These are phyloP conservation scores for Lithobates sylvaticus DNA, from an alignment of 2,797 vertebrate species.

Conservation along the genomic window DNA sequence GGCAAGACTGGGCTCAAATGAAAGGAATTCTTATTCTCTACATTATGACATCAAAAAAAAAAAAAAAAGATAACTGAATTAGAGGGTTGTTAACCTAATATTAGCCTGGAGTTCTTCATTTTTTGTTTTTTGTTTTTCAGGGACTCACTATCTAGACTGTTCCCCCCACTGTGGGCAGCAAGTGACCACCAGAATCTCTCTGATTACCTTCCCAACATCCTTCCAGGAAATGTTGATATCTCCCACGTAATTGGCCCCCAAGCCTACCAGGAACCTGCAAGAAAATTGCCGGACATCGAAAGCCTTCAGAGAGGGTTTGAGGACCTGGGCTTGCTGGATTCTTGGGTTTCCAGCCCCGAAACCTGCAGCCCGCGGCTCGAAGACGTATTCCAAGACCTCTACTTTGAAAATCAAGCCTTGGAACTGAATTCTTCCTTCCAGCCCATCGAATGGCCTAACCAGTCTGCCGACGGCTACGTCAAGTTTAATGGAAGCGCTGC, in stretches of 20 bases:
- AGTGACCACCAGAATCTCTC: constrained; percentile 59
- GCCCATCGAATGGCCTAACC: constrained; percentile 22
- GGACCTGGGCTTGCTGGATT: constrained; percentile 65
- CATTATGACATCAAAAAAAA: too few relatives aligned
- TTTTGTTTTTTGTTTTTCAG: constrained; percentile 59
- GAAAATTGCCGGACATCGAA: constrained; percentile 61
- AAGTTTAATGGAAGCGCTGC: not conserved
- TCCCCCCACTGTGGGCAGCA: constrained; percentile 69
- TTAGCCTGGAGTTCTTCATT: too few relatives aligned
- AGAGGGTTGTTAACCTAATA: too few relatives aligned
- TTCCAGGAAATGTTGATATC: constrained; percentile 57
- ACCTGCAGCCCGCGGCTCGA: constrained; percentile 40
- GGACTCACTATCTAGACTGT: constrained; percentile 71
- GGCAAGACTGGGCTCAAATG: too few relatives aligned
- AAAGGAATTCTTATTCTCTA: too few relatives aligned
- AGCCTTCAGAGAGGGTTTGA: constrained; percentile 66
- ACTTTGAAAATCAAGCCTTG: constrained; percentile 43
- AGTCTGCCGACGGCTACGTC: constrained; percentile 15
- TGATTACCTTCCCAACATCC: constrained; percentile 57
- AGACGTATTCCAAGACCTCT: constrained; percentile 16
- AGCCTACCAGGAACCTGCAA: constrained; percentile 56
- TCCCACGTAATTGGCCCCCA: constrained; percentile 37
- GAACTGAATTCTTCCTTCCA: constrained; percentile 17
- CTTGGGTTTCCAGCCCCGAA: constrained; percentile 64
- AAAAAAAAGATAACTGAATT: too few relatives aligned